phyloP scores from a whole-genome alignment of 1,140 invertebrate genomes.

The Scylla paramamosain region DNA sequence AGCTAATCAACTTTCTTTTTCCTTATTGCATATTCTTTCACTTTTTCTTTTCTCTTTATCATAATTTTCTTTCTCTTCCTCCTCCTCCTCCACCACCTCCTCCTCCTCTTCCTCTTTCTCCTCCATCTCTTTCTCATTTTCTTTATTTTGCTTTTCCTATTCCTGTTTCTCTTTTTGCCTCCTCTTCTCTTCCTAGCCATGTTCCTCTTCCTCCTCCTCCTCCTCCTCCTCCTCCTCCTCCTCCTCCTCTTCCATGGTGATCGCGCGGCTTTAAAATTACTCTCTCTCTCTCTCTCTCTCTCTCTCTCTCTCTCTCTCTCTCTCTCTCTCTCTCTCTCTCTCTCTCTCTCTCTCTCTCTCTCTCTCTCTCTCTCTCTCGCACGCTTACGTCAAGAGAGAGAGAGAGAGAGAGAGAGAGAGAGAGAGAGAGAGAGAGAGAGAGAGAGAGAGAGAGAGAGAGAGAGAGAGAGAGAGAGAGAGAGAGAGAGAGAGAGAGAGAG shows the following conservation, averaged over 20 bases:
- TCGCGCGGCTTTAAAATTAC: slow-evolving; percentile 5
- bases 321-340: slow-evolving; percentile 5
- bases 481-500: too few species aligned
- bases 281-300: slow-evolving; percentile 11
- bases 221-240: neutral
- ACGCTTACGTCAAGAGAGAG: too few species aligned
- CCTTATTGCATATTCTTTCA: neutral
- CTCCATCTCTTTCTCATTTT: neutral
- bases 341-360: slow-evolving; percentile 3
- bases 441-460: too few species aligned
- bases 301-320: slow-evolving; percentile 20
- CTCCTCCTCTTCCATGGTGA: neutral
- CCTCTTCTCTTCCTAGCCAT: neutral
- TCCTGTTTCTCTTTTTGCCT: neutral
- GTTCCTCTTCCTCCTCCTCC: neutral
- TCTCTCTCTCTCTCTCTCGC: neutral
- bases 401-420: too few species aligned
- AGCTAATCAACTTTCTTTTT: neutral
- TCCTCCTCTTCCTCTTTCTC: neutral
- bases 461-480: too few species aligned
- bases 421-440: too few species aligned
- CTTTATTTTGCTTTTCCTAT: neutral
- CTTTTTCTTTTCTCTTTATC: neutral
- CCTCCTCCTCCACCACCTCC: neutral
- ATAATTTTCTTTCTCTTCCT: neutral